Evolutionary conservation across 2,113 vertebrate species (phyloP), one percentile per base, ranked within the genome.

Genomic region (Puntigrus tetrazona): DNA sequence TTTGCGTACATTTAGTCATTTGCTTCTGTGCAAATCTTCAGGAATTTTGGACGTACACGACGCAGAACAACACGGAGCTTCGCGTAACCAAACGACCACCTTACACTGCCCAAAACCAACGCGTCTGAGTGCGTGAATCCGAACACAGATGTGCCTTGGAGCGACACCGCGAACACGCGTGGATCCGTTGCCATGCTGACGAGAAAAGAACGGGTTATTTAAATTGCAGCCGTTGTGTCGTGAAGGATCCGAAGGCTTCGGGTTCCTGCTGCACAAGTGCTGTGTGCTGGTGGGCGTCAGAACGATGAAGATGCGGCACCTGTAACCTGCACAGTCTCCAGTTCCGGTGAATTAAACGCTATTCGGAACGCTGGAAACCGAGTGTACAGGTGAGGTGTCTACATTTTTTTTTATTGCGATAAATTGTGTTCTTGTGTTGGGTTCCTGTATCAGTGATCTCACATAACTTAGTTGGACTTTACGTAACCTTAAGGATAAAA

Each of bases 121-220:
- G 72, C 18, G 36, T 69, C 45, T 6, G 5, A 7, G 72, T 59
- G 65, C 36, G 41, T 25, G 63, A 55, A 61, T 38, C 41, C 34
- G 27, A 22, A 3, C 45, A 16, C n/a, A 41, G 43, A 41, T 25
- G n/a, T 52, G 27, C 50, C 5, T 57, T 59, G 55, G 45, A 52
- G 31, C 43, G 2, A n/a, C 13, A 67, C 43, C 3, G 61, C 25
- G 31, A 13, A 31, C 25, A n/a, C 18, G 78, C 59, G 78, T 70
- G 79, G 63, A 52, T 70, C 29, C 55, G 65, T 82, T 82, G 45
- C 45, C 65, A 72, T 72, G 65, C 80, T 82, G 20, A 70, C 27
- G 43, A 27, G 5, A 63, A 31, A 70, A 0, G 22, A 38, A 34
- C 7, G 16, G 55, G 34, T 43, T 16, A 20, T 59, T 57, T n/a